These are phyloP conservation scores for Cyclophora albipunctata DNA, from an alignment of 2,888 invertebrate species.

Conservation along the genomic window DNA sequence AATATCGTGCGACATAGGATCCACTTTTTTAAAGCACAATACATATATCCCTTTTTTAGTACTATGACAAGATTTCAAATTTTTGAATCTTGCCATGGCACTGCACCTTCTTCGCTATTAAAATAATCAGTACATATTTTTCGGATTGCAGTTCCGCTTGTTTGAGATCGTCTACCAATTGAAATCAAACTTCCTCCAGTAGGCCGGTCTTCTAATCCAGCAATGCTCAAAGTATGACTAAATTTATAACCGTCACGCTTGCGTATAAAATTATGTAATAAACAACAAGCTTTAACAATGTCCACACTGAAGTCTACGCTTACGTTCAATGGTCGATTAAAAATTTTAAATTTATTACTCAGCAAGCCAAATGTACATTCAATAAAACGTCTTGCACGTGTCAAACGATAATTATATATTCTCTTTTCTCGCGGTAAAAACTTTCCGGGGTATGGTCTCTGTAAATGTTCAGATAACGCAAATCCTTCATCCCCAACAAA, in stretches of 20 bases:
- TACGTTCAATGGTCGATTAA: constrained; percentile 20
- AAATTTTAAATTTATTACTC: constrained; percentile 24
- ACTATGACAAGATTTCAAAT: too few species aligned
- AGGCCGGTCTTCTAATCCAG: too few species aligned
- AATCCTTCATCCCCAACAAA: constrained; percentile 30
- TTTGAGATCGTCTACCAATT: too few species aligned
- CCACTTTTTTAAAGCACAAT: too few species aligned
- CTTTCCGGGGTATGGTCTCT: constrained; percentile 24
- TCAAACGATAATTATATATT: constrained; percentile 29
- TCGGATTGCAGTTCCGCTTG: too few species aligned
- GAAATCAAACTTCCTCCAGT: too few species aligned
- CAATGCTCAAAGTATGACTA: constrained; percentile 14
- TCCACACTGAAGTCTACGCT: constrained; percentile 18
- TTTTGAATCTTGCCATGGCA: too few species aligned
- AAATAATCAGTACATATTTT: too few species aligned
- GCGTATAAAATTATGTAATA: constrained; percentile 21
- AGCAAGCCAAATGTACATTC: constrained; percentile 21
- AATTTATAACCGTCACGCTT: constrained; percentile 22
- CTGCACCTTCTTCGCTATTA: too few species aligned
- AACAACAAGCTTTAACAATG: constrained; percentile 21
- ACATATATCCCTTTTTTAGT: too few species aligned
- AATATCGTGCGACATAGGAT: too few species aligned
- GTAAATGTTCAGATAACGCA: constrained; percentile 23
- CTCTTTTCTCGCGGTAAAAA: constrained; percentile 18
- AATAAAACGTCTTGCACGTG: constrained; percentile 22